These are phyloP conservation scores for Cantharis lateralis DNA, from an alignment of 2,888 invertebrate species.

Conservation along the genomic window DNA sequence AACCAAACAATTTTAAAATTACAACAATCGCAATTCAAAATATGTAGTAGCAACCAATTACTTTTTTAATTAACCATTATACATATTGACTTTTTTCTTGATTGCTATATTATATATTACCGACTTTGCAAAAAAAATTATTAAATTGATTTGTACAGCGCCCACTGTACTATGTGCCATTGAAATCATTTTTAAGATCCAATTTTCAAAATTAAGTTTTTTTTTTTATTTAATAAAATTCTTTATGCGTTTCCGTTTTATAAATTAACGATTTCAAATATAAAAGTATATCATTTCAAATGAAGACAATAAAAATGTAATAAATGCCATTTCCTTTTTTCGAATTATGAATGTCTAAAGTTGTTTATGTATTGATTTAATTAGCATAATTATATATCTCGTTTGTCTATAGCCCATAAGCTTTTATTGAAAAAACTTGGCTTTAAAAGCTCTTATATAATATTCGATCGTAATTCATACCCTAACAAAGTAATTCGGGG, in stretches of 20 bases:
- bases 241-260: not conserved
- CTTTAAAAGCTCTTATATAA: not conserved
- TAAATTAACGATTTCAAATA: not conserved
- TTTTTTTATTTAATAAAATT: not conserved
- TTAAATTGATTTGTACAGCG: not conserved
- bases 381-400: not conserved
- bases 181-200: not conserved
- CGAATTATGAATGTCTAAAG: not conserved
- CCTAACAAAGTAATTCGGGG: slow-evolving; percentile 17
- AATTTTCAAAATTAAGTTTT: not conserved
- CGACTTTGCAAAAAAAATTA: not conserved
- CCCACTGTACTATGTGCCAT: not conserved
- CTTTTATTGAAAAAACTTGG: not conserved
- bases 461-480: not conserved
- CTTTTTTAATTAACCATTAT: not conserved
- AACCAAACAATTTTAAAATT: not conserved
- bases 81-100: not conserved
- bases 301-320: not conserved
- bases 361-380: not conserved
- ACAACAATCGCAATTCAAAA: not conserved
- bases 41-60: not conserved
- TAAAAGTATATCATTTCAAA: not conserved
- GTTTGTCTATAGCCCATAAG: not conserved
- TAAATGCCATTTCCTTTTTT: not conserved
- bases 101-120: not conserved